These are phyloP conservation scores for Ctenodactylus gundi DNA, from an alignment of 2,113 vertebrate genomes.

Conservation along the genomic window DNA sequence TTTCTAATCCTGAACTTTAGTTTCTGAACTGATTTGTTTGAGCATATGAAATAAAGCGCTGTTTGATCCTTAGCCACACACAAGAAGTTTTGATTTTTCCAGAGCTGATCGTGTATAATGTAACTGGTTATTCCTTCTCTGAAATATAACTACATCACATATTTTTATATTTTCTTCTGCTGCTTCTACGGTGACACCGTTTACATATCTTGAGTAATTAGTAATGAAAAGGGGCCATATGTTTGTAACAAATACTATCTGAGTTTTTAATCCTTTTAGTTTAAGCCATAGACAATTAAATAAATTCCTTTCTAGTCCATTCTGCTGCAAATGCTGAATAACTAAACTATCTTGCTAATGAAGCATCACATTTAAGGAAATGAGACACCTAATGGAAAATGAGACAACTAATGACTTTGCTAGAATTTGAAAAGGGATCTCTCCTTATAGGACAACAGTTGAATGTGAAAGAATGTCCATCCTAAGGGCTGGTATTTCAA, in stretches of 20 bases:
- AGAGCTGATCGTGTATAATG: not conserved
- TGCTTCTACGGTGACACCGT: conserved; percentile 57
- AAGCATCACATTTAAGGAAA: conserved; percentile 56
- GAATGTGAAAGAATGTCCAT: not conserved
- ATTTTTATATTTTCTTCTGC: conserved; percentile 67
- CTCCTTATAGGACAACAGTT: not conserved
- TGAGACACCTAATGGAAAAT: conserved; percentile 32
- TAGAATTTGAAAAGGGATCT: conserved; percentile 41
- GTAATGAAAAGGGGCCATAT: conserved; percentile 68
- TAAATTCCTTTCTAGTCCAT: conserved; percentile 54
- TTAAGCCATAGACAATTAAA: conserved; percentile 67
- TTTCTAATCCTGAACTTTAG: conserved; percentile 59
- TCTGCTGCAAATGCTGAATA: conserved; percentile 60
- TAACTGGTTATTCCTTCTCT: conserved; percentile 50
- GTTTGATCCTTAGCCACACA: conserved; percentile 65
- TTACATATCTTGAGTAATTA: conserved; percentile 65
- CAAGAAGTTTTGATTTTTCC: conserved; percentile 50
- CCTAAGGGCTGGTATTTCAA: not conserved
- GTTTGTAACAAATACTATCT: conserved; percentile 63
- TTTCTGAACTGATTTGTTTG: conserved; percentile 59
- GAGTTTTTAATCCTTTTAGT: conserved; percentile 70
- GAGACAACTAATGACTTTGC: not conserved
- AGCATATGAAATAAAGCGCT: conserved; percentile 57
- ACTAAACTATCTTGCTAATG: conserved; percentile 43
- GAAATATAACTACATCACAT: conserved; percentile 57